Percentiles rank a stretch among this genome's conserved stretches.
phyloP scores from a whole-genome alignment of 2,888 invertebrate species.

The Halictus ligatus region DNA sequence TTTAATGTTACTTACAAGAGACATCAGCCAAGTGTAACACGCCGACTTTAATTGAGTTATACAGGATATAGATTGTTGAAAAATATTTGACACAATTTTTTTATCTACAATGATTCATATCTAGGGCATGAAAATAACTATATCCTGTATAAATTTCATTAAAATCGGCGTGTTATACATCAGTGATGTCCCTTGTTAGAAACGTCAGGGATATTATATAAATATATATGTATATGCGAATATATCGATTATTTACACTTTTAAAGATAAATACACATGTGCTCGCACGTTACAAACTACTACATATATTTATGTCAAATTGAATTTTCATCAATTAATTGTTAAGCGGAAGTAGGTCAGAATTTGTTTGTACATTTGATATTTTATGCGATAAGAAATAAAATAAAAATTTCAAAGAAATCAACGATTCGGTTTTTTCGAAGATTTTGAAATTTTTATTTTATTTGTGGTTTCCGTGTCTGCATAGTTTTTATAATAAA shows the following conservation, averaged over 20 bases:
- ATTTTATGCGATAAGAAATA: not conserved
- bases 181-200: no score
- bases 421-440: not conserved
- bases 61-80: no score
- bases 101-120: no score
- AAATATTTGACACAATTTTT: no score
- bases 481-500: not conserved
- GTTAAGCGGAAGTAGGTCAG: not conserved
- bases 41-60: no score
- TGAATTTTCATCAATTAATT: not conserved
- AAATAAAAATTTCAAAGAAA: not conserved
- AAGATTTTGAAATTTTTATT: not conserved
- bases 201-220: no score
- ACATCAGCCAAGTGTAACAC: no score
- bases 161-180: no score
- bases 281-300: slow-evolving; percentile 1
- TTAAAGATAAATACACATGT: slow-evolving; percentile 24
- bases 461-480: not conserved
- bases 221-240: not conserved
- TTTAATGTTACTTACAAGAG: not conserved
- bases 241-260: slow-evolving; percentile 12
- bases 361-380: not conserved
- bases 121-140: no score
- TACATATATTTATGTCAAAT: not conserved
- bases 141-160: no score